These are phyloP conservation scores for Perdita meconis DNA, from an alignment of 2,888 invertebrate species.

Conservation along the genomic window DNA sequence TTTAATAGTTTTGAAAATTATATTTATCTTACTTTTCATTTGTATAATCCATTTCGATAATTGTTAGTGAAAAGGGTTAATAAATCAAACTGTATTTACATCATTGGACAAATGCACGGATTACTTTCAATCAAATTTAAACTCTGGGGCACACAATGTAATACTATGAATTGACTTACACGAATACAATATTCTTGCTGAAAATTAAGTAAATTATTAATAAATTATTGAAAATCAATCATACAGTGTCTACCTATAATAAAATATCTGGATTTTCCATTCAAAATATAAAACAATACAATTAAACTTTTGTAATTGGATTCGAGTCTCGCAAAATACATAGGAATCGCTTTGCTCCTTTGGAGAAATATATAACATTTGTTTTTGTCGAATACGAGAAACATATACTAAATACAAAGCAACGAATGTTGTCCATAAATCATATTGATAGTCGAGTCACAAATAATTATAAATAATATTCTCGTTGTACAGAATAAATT, in stretches of 20 bases:
- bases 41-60: slow-evolving; percentile 44
- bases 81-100: slow-evolving; percentile 54
- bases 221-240: slow-evolving; percentile 30
- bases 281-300: not conserved
- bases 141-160: slow-evolving; percentile 67
- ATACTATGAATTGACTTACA: slow-evolving; percentile 82
- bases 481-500: slow-evolving; percentile 21
- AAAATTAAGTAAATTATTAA: slow-evolving; percentile 77
- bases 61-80: slow-evolving; percentile 61
- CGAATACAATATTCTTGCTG: slow-evolving; percentile 84
- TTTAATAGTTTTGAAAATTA: slow-evolving; percentile 39
- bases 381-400: slow-evolving; percentile 1
- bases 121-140: slow-evolving; percentile 63
- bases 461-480: slow-evolving; percentile 11
- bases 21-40: slow-evolving; percentile 56
- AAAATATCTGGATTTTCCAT: not conserved
- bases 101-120: slow-evolving; percentile 55
- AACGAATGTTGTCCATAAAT: slow-evolving; percentile 28
- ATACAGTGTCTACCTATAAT: not conserved
- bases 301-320: slow-evolving; percentile 2
- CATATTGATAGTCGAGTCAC: not conserved
- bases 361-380: slow-evolving; percentile 3
- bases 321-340: not conserved
- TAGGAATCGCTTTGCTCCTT: slow-evolving; percentile 4
- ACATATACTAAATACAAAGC: slow-evolving; percentile 18